A percentile compares a stretch with the other conserved stretches of the same genome.
phyloP scores from a whole-genome alignment of 2,888 invertebrate genomes.

The Linnaemya tessellans region DNA sequence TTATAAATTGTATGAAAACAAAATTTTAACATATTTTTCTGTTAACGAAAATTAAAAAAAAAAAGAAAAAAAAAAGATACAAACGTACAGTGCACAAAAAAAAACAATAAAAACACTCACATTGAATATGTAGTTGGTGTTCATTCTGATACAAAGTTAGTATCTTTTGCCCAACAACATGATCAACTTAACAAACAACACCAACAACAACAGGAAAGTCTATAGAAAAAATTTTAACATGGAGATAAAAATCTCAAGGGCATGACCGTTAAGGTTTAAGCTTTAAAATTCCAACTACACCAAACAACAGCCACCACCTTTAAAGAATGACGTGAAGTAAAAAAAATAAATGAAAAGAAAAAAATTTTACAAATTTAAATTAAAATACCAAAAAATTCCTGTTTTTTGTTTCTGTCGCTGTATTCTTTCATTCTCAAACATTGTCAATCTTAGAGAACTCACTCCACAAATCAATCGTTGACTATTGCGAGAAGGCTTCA shows the following conservation, averaged over 20 bases:
- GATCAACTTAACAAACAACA: slow-evolving; percentile 51
- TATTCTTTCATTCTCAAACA: background rate
- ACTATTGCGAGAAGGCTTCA: slow-evolving; percentile 8
- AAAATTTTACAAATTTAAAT: slow-evolving; percentile 19
- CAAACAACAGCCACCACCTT: slow-evolving; percentile 11
- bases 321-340: slow-evolving; percentile 35
- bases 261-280: slow-evolving; percentile 65
- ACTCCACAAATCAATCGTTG: slow-evolving; percentile 1
- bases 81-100: background rate
- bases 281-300: slow-evolving; percentile 56
- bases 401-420: background rate
- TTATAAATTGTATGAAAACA: slow-evolving; percentile 56
- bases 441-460: slow-evolving; percentile 26
- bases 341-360: too few relatives aligned
- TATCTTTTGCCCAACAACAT: slow-evolving; percentile 44
- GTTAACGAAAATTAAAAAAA: slow-evolving; percentile 57
- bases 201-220: slow-evolving; percentile 8
- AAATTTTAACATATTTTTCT: slow-evolving; percentile 50
- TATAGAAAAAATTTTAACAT: slow-evolving; percentile 36
- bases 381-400: background rate
- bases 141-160: slow-evolving; percentile 9
- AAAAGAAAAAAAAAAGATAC: background rate
- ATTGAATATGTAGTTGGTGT: background rate
- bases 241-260: slow-evolving; percentile 69
- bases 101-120: slow-evolving; percentile 11